phyloP scores from a whole-genome alignment of 2,113 vertebrate species.

The Cygnus atratus region DNA sequence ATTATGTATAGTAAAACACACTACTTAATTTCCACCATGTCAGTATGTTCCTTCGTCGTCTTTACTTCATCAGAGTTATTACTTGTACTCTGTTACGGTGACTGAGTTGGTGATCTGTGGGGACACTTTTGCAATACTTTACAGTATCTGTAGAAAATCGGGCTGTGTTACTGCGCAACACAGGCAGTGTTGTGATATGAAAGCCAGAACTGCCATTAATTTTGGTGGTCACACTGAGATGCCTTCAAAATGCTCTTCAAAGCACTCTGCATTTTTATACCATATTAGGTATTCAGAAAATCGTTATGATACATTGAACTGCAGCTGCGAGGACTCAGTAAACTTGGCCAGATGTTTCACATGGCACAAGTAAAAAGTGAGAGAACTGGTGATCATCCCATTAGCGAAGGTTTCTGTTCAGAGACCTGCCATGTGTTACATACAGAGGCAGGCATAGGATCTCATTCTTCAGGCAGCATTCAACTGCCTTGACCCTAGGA shows the following conservation, averaged over 20 bases:
- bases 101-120: not conserved
- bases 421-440: not conserved
- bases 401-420: not conserved
- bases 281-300: not conserved
- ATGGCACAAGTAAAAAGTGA: not conserved
- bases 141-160: not conserved
- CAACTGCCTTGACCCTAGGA: not conserved
- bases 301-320: not conserved
- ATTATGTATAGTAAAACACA: not conserved
- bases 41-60: not conserved
- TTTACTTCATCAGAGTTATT: not conserved
- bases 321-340: not conserved
- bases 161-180: not conserved
- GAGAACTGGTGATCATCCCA: not conserved
- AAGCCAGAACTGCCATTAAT: not conserved
- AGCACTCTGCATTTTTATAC: not conserved
- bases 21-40: not conserved
- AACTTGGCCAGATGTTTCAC: not conserved
- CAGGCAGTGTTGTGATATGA: not conserved
- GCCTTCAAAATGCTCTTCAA: not conserved
- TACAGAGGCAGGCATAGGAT: not conserved
- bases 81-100: not conserved
- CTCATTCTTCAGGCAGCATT: not conserved
- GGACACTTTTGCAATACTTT: not conserved
- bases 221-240: not conserved